These are phyloP conservation scores for Eclectus roratus DNA, from an alignment of 2,113 vertebrate species.

Conservation along the genomic window DNA sequence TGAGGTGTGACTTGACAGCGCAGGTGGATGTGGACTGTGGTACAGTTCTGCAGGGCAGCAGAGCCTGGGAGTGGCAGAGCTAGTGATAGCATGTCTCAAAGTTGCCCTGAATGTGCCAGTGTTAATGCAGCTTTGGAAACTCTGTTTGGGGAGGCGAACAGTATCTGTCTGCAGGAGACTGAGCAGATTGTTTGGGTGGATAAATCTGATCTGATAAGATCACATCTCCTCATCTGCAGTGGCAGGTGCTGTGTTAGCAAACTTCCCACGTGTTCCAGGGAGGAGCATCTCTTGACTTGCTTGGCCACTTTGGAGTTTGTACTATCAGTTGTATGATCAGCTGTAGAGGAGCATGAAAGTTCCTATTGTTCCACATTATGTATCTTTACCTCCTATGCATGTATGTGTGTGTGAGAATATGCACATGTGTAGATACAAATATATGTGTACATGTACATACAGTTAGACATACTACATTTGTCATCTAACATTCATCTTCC, in stretches of 20 bases:
- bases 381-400: not conserved
- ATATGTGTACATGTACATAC: fast-evolving
- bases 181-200: not conserved
- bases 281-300: not conserved
- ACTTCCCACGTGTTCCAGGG: not conserved
- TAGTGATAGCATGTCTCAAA: not conserved
- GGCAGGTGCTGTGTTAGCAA: not conserved
- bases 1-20: not conserved
- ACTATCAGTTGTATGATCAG: not conserved
- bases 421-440: not conserved
- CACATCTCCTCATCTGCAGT: not conserved
- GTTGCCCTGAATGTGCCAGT: not conserved
- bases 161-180: not conserved
- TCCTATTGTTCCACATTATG: not conserved
- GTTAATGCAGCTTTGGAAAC: not conserved
- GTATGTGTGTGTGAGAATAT: not conserved
- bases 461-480: not conserved
- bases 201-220: conserved; percentile 30
- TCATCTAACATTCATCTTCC: not conserved
- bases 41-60: not conserved
- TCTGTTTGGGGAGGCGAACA: not conserved
- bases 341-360: not conserved
- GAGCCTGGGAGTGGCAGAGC: not conserved
- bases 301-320: not conserved
- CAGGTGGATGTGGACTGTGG: not conserved